Evolutionary conservation across 1,140 invertebrate genomes (phyloP), one percentile per base, ranked within the genome.

Genomic region (Drosophila tristis): DNA sequence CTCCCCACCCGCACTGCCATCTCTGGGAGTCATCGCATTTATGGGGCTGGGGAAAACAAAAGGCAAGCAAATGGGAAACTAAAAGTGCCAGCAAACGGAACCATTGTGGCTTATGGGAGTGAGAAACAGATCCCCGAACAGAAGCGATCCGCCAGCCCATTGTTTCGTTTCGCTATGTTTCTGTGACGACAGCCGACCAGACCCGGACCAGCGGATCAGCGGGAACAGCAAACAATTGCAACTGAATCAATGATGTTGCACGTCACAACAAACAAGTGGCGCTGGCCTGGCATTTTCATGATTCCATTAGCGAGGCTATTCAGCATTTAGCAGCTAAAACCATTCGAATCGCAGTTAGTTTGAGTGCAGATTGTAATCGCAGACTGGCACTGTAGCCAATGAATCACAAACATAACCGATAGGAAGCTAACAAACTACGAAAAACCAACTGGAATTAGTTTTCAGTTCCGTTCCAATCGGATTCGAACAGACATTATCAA

Each of bases 51-150:
- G 42, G 59, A 20, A 55, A 74, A 78, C 74, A 81, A 79, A 67
- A 65, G 71, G 35, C 15, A 63, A 23, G 64, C 62, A 31, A 66
- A 80, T 73, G 48, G 63, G 20, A 57, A 68, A 63, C 44, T 59
- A 48, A 39, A 35, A 35, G 9, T 35, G 31, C 9, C 31, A 35
- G 31, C 43, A 76, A 77, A 59, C 68, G 58, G 59, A 80, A 85
- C 68, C 67, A 66, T 87, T 86, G 81, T 78, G 74, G 23, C 48
- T 77, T 57, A 53, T 51, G 67, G 47, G 58, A 59, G 39, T 64
- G 63, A 66, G 54, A 55, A 54, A 20, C 31, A 44, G 54, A 25
- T n/a, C 48, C 11, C 8, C 48, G 8, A 68, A 65, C 43, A 61
- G 51, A 39, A 31, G 29, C 44, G 26, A 63, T 42, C 35, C 26